Evolutionary conservation across 2,113 vertebrate genomes (phyloP).

Genomic region (Naja naja): DNA sequence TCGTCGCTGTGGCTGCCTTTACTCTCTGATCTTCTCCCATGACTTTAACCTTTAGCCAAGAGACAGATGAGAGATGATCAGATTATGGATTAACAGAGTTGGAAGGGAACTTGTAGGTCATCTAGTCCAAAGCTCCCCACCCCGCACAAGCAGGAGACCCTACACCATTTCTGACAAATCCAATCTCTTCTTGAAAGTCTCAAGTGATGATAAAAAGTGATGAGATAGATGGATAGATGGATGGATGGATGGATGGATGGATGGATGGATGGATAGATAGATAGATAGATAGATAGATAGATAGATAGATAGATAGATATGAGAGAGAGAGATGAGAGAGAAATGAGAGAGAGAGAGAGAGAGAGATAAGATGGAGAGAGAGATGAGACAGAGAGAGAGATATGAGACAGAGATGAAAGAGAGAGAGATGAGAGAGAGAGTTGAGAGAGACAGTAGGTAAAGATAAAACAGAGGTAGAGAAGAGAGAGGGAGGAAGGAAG

Average conservation of each 20-base stretch:
- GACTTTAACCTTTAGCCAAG: background rate
- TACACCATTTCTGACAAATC: too few relatives aligned
- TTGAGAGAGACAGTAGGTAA: background rate
- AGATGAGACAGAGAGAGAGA: too few relatives aligned
- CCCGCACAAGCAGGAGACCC: too few relatives aligned
- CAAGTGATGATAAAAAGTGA: too few relatives aligned
- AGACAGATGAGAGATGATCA: background rate
- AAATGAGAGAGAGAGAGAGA: background rate
- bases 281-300: background rate
- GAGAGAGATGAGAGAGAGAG: too few relatives aligned
- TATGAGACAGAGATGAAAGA: too few relatives aligned
- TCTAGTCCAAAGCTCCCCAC: too few relatives aligned
- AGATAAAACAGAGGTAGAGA: background rate
- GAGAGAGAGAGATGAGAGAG: background rate
- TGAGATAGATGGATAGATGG: background rate
- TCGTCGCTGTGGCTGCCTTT: background rate
- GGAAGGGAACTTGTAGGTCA: too few relatives aligned
- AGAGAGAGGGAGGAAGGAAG: background rate
- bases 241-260: background rate
- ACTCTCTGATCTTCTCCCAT: background rate
- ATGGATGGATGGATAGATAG: background rate
- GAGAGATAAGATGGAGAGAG: rapidly evolving
- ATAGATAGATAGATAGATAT: background rate
- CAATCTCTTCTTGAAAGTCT: too few relatives aligned
- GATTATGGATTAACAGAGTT: too few relatives aligned